Conservation (phyloP, 2,797 vertebrate species). For the Diceros bicornis region DNA sequence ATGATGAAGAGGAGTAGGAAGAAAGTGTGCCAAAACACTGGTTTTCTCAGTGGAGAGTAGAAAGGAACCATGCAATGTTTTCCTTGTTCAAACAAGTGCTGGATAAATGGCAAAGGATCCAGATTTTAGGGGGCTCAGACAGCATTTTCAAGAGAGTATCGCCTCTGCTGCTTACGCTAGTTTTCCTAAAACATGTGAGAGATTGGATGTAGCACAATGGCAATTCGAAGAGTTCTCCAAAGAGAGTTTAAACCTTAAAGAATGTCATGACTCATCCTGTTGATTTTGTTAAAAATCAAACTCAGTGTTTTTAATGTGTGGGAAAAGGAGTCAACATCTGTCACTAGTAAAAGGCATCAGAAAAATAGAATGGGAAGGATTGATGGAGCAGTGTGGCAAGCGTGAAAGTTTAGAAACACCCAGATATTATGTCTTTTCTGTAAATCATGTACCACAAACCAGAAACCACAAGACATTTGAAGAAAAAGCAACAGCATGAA, state of each 20-base stretch:
- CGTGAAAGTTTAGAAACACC: neutral
- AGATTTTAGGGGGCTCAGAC: neutral
- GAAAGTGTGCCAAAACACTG: neutral
- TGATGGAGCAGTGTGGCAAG: neutral
- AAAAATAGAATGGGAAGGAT: neutral
- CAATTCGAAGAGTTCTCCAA: neutral
- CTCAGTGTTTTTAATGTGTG: neutral
- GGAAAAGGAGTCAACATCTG: constrained; percentile 27
- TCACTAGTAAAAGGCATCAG: neutral
- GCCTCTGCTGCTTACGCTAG: neutral
- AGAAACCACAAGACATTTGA: neutral
- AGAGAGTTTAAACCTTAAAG: neutral
- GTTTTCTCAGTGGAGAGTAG: neutral
- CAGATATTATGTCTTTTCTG: neutral
- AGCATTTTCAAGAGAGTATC: neutral
- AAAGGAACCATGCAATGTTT: too few species aligned
- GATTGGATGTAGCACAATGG: too few species aligned
- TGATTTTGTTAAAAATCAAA: constrained; percentile 63
- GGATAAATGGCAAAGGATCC: neutral
- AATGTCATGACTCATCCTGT: constrained; percentile 34
- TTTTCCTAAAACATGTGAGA: neutral
- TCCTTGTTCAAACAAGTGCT: neutral
- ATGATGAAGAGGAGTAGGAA: neutral
- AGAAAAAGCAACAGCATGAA: neutral
- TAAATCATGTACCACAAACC: neutral